These are phyloP conservation scores for Perodicticus potto DNA, from an alignment of 2,797 vertebrate genomes.

Conservation along the genomic window DNA sequence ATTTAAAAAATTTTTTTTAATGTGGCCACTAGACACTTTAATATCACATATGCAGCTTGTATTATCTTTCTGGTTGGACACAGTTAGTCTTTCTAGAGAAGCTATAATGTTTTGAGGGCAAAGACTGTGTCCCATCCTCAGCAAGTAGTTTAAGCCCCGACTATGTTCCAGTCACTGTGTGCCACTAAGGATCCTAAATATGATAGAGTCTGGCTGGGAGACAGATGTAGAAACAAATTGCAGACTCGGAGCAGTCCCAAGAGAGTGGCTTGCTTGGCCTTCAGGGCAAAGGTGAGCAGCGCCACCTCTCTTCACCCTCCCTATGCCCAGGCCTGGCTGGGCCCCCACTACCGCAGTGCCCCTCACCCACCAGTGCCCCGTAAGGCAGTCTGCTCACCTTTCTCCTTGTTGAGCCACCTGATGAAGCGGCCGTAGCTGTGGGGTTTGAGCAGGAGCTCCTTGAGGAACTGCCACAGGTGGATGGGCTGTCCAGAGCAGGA, in stretches of 20 bases:
- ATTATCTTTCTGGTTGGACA: background rate
- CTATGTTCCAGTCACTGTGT: background rate
- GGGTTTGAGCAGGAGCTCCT: constrained; percentile 97
- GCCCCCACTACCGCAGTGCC: background rate
- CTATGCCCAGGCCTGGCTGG: rapidly evolving
- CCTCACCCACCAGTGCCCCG: rapidly evolving
- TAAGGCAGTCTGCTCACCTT: constrained; percentile 88
- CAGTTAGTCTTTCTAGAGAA: background rate
- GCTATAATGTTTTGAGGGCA: background rate
- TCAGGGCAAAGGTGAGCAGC: background rate
- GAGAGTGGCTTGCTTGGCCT: rapidly evolving
- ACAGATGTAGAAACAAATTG: rapidly evolving
- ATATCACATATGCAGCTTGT: rapidly evolving
- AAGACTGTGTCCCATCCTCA: background rate
- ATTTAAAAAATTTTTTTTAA: background rate
- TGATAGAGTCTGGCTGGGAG: background rate
- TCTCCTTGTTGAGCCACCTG: constrained; percentile 99
- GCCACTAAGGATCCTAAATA: background rate
- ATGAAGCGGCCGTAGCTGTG: constrained; percentile 98
- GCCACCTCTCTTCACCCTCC: background rate
- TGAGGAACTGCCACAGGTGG: constrained; percentile 99
- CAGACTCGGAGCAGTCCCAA: background rate
- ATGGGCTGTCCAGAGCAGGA: constrained; percentile 97
- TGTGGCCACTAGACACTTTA: background rate
- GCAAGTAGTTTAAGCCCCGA: background rate